Evolutionary conservation across 2,113 vertebrate genomes (phyloP).

Genomic region (Mirza zaza): DNA sequence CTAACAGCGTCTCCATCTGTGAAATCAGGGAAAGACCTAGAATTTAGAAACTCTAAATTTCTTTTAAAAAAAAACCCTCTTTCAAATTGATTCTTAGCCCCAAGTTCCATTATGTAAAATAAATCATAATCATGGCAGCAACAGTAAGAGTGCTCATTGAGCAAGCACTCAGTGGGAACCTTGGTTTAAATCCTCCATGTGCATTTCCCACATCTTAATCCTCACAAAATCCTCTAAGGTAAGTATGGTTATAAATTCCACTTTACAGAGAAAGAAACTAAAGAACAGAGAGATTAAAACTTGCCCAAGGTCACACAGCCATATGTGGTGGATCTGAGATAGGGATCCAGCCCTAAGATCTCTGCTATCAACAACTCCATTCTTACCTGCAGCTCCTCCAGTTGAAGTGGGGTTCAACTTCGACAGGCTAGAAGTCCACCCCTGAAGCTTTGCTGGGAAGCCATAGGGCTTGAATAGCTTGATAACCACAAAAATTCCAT

Average conservation of each 20-base stretch:
- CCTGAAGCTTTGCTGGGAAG: not conserved
- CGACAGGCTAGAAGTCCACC: not conserved
- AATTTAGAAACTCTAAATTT: not conserved
- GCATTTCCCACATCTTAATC: not conserved
- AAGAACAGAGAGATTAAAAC: not conserved
- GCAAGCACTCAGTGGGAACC: rapidly evolving
- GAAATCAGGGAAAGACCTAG: not conserved
- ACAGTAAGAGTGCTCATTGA: not conserved
- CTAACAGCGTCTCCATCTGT: not conserved
- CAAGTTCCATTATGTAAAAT: not conserved
- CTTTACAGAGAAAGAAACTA: not conserved
- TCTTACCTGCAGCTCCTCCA: not conserved
- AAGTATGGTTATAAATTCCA: not conserved
- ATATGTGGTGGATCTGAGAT: rapidly evolving
- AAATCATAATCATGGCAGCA: not conserved
- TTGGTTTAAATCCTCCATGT: not conserved
- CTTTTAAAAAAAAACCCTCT: not conserved
- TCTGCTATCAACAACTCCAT: not conserved
- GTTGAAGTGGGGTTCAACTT: not conserved
- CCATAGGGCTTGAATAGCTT: not conserved
- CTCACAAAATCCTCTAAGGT: not conserved
- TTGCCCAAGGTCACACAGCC: not conserved
- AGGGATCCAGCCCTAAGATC: not conserved
- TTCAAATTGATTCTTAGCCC: not conserved
- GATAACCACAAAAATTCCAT: not conserved